Evolutionary conservation across 2,888 invertebrate genomes (phyloP), one percentile per base, ranked within the genome.

Genomic region (Drosophila algonquin): DNA sequence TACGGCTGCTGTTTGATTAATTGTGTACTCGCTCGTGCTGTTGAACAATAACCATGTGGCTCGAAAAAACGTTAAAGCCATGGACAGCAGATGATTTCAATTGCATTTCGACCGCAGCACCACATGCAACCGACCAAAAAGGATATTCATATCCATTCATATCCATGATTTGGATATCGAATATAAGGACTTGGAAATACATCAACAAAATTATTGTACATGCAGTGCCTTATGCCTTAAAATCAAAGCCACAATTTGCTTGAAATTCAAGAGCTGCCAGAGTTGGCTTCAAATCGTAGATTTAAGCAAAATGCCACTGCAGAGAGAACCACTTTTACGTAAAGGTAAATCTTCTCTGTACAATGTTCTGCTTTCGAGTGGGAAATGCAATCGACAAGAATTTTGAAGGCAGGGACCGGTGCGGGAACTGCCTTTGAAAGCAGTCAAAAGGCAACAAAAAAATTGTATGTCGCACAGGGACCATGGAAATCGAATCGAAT

Each of bases 1-100:
- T 60, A 65, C 12, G 27, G 24, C 51, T 9, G 54, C 55, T 75
- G 62, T 67, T 73, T 84, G 63, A 84, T 73, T 78, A 81, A 81
- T 73, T 75, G 65, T 75, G 75, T 68, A 12, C 63, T 40, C 79
- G 30, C 30, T 30, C 7, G 50, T 58, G 65, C 57, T 61, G 54
- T 10, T 14, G n/a, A 57, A 72, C 53, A 57, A 63, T 47, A 40
- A 12, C 14, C n/a, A 53, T 12, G 58, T 72, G 63, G 47, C 56
- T 62, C 48, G 52, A 2, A 30, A 10, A 32, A 10, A 3, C 10
- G 1, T 32, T 32, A 32, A 32, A 1, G 3, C 32, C 32, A 10
- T 32, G 10, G 32, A 1, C 48, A 53, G 56, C 73, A 64, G 54
- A 73, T 64, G 71, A 73, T 58, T 58, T 73, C 57, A 73, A 71